Evolutionary conservation across 2,888 invertebrate genomes (phyloP).

Genomic region (Drosophila ezoana): DNA sequence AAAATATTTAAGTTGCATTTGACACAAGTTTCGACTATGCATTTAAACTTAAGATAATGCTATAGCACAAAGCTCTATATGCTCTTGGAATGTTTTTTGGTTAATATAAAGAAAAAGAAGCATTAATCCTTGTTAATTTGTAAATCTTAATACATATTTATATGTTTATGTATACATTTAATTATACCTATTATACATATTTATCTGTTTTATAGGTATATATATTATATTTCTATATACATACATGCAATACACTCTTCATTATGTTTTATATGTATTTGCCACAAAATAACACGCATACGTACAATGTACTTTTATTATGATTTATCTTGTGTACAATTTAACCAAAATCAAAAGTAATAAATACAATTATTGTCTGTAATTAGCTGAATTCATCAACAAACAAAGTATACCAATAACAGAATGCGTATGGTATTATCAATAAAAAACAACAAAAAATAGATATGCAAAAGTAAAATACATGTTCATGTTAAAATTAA

Average conservation of each 20-base stretch:
- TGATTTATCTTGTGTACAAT: conserved; percentile 61
- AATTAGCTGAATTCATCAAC: conserved; percentile 68
- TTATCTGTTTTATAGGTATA: conserved; percentile 61
- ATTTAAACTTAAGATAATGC: conserved; percentile 28
- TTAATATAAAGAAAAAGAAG: conserved; percentile 43
- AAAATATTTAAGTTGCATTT: conserved; percentile 15
- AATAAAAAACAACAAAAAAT: conserved; percentile 67
- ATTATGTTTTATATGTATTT: conserved; percentile 60
- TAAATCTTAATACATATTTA: conserved; percentile 44
- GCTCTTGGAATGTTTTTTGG: conserved; percentile 43
- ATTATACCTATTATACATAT: conserved; percentile 23
- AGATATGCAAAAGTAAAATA: conserved; percentile 67
- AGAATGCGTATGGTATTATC: conserved; percentile 63
- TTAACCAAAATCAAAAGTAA: conserved; percentile 65
- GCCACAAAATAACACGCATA: conserved; percentile 52
- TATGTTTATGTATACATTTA: too few relatives aligned
- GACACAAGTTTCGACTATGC: conserved; percentile 13
- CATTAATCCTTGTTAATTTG: conserved; percentile 57
- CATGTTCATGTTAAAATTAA: conserved; percentile 70
- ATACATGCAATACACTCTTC: conserved; percentile 48
- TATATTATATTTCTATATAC: conserved; percentile 49
- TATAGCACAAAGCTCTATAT: conserved; percentile 37
- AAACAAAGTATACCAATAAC: conserved; percentile 61
- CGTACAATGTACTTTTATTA: conserved; percentile 67
- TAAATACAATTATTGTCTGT: conserved; percentile 67